Evolutionary conservation across 2,888 invertebrate species (phyloP), one percentile per base, ranked within the genome.

Genomic region (Eugnorisma glareosa): DNA sequence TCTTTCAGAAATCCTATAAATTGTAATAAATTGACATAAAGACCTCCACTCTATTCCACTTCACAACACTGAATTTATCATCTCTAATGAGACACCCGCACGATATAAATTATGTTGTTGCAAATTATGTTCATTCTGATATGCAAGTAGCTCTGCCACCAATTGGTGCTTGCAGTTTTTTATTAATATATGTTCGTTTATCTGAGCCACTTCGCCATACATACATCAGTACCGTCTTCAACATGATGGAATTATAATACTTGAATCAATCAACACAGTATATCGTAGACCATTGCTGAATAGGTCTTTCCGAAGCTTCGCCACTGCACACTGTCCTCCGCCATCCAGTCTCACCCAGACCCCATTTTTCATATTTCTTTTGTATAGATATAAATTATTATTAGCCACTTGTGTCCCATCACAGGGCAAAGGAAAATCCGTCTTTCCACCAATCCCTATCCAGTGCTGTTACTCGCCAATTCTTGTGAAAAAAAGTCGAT

Each of bases 181-280:
- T 80, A 80, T 84, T 71, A 68, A 82, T 82, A 71, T 84, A 72
- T 75, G 59, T 48, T 54, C 48, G 18, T 64, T 28, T 75, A 45
- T 70, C 43, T 54, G 59, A 75, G 68, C 71, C 71, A 68, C 67
- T 71, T 68, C 8, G 40, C 51, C 37, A 64, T 48, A 57, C 66
- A 15, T 40, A 57, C 66, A 77, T 31, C n/a, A 21, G 21, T 54
- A 75, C 45, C n/a, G 48, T 81, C 57, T 67, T 67, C 40, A 80
- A 76, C 24, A 35, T 40, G 59, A 63, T 84, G 80, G 75, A 86
- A 63, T 88, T 88, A 86, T 90, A 90, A 91, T 90, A 83, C 87
- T 82, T 73, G 87, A 66, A 48, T 40, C n/a, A 13, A 40, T 37
- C n/a, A 40, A 37, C n/a, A 4, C 18, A 15, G 5, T n/a, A 3